phyloP scores from a whole-genome alignment of 2,113 vertebrate species.

The Ramphastos sulfuratus region DNA sequence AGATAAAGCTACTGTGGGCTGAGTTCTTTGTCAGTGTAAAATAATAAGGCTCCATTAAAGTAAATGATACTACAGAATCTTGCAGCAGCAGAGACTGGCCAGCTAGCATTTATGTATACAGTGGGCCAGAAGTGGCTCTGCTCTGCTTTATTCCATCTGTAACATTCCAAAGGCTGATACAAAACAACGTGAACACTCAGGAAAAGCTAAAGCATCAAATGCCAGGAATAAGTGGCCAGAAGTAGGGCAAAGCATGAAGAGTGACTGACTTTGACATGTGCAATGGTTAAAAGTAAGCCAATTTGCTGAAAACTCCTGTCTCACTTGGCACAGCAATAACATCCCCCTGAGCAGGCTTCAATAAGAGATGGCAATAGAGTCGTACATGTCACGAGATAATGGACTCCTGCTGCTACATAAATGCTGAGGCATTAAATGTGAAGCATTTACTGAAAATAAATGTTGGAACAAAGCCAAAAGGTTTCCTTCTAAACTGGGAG shows the following conservation, averaged over 20 bases:
- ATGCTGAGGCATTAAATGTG: constrained; percentile 30
- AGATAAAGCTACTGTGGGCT: neutral
- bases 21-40: constrained; percentile 12
- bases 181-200: neutral
- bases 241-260: neutral
- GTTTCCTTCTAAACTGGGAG: constrained; percentile 24
- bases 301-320: constrained; percentile 4
- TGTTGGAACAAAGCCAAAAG: constrained; percentile 24
- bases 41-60: constrained; percentile 40
- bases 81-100: neutral
- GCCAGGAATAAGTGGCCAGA: neutral
- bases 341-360: neutral
- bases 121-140: neutral
- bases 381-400: neutral
- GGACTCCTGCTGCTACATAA: constrained; percentile 22
- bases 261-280: neutral
- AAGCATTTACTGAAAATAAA: constrained; percentile 31
- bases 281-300: neutral
- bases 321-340: neutral
- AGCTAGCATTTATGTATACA: neutral
- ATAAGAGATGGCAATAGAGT: constrained; percentile 31
- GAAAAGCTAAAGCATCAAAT: neutral
- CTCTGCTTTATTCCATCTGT: neutral
- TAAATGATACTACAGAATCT: neutral
- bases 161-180: neutral